phyloP scores from a whole-genome alignment of 2,113 vertebrate genomes.

The Rhynchopsitta pachyrhyncha region DNA sequence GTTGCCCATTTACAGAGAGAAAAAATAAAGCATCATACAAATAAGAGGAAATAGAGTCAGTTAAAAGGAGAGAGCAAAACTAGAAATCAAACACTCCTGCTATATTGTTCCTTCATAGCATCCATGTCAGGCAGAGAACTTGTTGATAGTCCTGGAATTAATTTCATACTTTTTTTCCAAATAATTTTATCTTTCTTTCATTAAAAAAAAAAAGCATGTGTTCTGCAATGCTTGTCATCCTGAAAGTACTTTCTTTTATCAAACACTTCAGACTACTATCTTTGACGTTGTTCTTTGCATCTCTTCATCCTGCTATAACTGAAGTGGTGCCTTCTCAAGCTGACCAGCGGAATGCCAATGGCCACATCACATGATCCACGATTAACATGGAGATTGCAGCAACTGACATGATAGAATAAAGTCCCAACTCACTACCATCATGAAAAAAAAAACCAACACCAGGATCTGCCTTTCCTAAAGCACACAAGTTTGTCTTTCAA shows the following conservation, averaged over 20 bases:
- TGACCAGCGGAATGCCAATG: not conserved
- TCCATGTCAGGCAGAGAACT: not conserved
- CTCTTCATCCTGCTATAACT: not conserved
- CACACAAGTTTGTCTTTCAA: not conserved
- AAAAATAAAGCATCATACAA: not conserved
- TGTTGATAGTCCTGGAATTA: not conserved
- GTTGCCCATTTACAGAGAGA: not conserved
- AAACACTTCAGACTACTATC: not conserved
- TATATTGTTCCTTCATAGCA: not conserved
- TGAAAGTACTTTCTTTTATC: not conserved
- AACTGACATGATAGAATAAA: not conserved
- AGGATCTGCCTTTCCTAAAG: not conserved
- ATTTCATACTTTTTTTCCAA: not conserved
- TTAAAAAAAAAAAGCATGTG: not conserved
- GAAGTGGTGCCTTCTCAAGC: not conserved
- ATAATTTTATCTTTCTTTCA: not conserved
- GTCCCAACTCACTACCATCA: accelerated
- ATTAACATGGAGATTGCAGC: not conserved
- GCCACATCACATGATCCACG: not conserved
- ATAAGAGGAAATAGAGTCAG: not conserved
- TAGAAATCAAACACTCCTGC: not conserved
- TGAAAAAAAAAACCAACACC: not conserved
- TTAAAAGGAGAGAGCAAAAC: not conserved
- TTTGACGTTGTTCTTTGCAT: not conserved
- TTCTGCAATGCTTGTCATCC: not conserved